These are phyloP conservation scores for Trialeurodes vaporariorum DNA, from an alignment of 1,140 invertebrate species.

Conservation along the genomic window DNA sequence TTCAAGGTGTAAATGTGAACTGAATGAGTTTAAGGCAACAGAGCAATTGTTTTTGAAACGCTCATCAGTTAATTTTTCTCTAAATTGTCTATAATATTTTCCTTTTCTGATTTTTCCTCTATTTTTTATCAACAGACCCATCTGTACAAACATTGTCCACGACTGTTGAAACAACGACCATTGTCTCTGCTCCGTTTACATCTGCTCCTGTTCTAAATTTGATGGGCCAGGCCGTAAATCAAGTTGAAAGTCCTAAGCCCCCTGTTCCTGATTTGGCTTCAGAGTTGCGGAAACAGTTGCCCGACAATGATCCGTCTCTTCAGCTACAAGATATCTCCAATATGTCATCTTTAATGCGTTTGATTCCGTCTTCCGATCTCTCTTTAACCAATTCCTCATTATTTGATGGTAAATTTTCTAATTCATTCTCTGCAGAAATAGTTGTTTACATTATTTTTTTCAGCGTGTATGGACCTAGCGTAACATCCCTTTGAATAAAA, in stretches of 20 bases:
- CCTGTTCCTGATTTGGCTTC: background rate
- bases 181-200: background rate
- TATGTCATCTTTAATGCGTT: background rate
- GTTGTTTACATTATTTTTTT: too few species aligned
- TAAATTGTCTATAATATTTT: too few species aligned
- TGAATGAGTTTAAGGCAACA: too few species aligned
- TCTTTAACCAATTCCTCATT: background rate
- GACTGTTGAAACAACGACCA: background rate
- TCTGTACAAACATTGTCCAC: background rate
- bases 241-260: background rate
- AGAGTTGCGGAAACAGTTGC: background rate
- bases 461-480: too few species aligned
- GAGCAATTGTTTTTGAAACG: too few species aligned
- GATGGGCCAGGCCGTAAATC: background rate
- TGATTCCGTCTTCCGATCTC: background rate
- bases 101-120: too few species aligned
- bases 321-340: background rate
- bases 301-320: background rate
- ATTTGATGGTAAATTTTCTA: background rate
- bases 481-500: too few species aligned
- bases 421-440: too few species aligned
- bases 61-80: too few species aligned
- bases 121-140: too few species aligned
- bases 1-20: too few species aligned
- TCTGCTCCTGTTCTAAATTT: background rate